phyloP scores from a whole-genome alignment of 2,113 vertebrate genomes.

The Ellobius talpinus region DNA sequence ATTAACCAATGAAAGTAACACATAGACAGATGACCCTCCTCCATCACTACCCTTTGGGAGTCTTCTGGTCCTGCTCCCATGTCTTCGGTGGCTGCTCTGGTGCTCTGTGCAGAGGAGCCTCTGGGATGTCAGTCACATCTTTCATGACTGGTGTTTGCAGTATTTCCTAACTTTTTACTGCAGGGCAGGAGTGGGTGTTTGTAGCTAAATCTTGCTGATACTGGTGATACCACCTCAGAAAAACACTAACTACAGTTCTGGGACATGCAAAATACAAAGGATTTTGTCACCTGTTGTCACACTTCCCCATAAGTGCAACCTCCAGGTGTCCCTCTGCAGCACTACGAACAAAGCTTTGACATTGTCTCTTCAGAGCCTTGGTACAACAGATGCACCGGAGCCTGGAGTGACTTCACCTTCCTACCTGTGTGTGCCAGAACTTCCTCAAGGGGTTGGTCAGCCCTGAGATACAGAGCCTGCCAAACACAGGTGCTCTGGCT shows the following conservation, averaged over 20 bases:
- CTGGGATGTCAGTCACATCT: accelerated
- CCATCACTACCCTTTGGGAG: too few species aligned
- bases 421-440: accelerated
- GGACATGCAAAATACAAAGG: accelerated
- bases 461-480: too few species aligned
- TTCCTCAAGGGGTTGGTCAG: too few species aligned
- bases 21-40: too few species aligned
- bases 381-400: accelerated
- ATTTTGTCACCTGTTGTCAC: accelerated
- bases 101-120: accelerated
- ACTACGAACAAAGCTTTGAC: accelerated
- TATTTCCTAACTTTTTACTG: accelerated
- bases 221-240: not conserved
- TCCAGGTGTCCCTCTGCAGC: accelerated
- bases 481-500: not conserved
- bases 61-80: not conserved
- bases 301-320: accelerated
- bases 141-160: accelerated
- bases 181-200: accelerated
- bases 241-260: not conserved
- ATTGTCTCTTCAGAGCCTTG: accelerated
- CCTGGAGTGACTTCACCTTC: accelerated
- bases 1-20: too few species aligned
- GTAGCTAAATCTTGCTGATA: accelerated
- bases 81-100: not conserved